Evolutionary conservation across 2,797 vertebrate genomes (phyloP).

Genomic region (Ispidina lecontei): DNA sequence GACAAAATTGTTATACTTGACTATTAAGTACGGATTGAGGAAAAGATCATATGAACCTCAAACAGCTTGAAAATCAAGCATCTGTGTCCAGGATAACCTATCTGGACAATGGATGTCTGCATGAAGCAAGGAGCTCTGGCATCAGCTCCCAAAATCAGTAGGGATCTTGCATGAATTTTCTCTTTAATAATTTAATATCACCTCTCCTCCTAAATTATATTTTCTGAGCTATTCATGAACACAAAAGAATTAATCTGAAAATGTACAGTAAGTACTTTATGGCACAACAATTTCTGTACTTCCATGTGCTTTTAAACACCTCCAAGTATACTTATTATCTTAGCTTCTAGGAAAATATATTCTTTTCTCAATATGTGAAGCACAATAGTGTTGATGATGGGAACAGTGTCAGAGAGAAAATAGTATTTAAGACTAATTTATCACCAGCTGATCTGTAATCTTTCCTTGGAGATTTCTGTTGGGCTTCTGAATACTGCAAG

Average conservation of each 20-base stretch:
- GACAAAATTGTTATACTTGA: not conserved
- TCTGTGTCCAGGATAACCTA: not conserved
- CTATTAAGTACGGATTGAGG: not conserved
- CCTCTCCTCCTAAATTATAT: not conserved
- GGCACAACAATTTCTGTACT: not conserved
- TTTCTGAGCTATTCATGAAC: not conserved
- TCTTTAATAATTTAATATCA: not conserved
- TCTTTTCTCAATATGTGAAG: not conserved
- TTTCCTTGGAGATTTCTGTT: not conserved
- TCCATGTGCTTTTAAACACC: not conserved
- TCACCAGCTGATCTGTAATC: not conserved
- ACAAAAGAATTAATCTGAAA: not conserved
- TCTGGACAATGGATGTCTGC: not conserved
- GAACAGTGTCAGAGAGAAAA: not conserved
- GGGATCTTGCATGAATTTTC: not conserved
- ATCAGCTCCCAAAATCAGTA: not conserved
- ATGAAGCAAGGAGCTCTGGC: not conserved
- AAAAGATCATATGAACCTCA: not conserved
- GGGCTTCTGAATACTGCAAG: not conserved
- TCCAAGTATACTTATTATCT: not conserved
- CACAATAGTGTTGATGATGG: not conserved
- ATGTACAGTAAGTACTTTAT: not conserved
- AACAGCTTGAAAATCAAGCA: not conserved
- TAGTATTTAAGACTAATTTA: not conserved
- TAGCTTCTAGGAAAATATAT: not conserved